phyloP scores from a whole-genome alignment of 35 echinoderm and acorn worm species.

The Stichopus chloronotus region DNA sequence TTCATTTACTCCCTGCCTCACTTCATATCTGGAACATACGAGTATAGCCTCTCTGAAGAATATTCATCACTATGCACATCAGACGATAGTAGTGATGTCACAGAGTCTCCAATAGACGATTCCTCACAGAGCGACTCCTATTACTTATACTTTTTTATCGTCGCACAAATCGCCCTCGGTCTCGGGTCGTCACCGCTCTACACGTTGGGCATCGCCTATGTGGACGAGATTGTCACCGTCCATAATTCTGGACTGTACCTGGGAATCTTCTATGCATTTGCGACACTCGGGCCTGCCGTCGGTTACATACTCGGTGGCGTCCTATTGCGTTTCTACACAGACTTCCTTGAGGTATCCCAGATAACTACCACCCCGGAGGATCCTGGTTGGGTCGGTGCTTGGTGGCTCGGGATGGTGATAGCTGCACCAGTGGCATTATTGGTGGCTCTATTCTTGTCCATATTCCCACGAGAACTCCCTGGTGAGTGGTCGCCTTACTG shows the following conservation, averaged over 20 bases:
- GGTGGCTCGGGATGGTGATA: slow-evolving; percentile 81
- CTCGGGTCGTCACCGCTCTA: slow-evolving; percentile 69
- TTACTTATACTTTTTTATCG: slow-evolving; percentile 68
- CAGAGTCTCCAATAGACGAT: not conserved
- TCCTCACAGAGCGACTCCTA: not conserved
- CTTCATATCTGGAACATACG: slow-evolving; percentile 60
- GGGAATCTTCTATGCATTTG: slow-evolving; percentile 61
- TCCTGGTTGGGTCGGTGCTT: slow-evolving; percentile 60
- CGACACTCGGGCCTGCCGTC: slow-evolving; percentile 68
- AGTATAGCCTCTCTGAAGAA: slow-evolving; percentile 34
- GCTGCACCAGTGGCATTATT: slow-evolving; percentile 57
- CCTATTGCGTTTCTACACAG: slow-evolving; percentile 60
- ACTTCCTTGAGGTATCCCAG: slow-evolving; percentile 31
- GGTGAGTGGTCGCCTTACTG: slow-evolving; percentile 48
- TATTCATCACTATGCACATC: slow-evolving; percentile 50
- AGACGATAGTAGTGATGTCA: not conserved
- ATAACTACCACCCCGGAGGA: slow-evolving; percentile 38
- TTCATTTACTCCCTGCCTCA: slow-evolving; percentile 74
- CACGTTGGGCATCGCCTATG: slow-evolving; percentile 56
- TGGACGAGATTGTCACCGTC: slow-evolving; percentile 62
- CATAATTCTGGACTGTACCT: slow-evolving; percentile 59
- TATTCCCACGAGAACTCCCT: slow-evolving; percentile 82
- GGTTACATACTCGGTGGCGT: slow-evolving; percentile 66
- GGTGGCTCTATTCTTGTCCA: slow-evolving; percentile 66
- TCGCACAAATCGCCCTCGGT: slow-evolving; percentile 49